Evolutionary conservation across 2,113 vertebrate species (phyloP).

Genomic region (Sterna hirundo): DNA sequence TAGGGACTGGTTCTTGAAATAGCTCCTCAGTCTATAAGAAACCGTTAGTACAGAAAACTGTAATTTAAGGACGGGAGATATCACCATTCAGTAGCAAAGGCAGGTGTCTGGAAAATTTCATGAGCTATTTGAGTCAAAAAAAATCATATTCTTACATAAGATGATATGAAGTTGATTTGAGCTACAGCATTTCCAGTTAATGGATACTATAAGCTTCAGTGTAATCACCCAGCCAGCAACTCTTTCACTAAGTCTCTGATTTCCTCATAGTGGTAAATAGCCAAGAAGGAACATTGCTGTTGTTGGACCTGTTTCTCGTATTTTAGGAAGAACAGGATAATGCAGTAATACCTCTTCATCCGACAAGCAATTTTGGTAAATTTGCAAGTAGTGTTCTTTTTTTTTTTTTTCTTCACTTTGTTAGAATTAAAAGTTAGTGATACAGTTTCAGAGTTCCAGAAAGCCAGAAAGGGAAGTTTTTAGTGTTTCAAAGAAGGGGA

Average conservation of each 20-base stretch:
- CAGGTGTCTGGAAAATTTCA: neutral
- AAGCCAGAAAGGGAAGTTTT: neutral
- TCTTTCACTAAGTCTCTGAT: neutral
- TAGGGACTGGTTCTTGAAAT: neutral
- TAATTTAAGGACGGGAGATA: neutral
- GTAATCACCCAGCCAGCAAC: neutral
- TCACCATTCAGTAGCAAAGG: neutral
- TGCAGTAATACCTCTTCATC: neutral
- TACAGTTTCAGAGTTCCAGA: neutral
- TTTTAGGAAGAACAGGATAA: neutral
- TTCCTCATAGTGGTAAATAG: neutral
- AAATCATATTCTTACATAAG: neutral
- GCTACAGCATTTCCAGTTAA: neutral
- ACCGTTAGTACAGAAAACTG: neutral
- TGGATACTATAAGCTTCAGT: fast-evolving
- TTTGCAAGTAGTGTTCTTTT: neutral
- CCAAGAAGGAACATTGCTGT: neutral
- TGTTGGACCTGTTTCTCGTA: neutral
- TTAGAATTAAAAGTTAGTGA: neutral
- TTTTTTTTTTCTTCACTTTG: neutral
- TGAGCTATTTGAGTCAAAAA: neutral
- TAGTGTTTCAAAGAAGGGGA: neutral
- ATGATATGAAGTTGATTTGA: neutral
- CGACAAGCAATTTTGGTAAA: neutral
- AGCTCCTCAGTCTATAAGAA: neutral